A percentile compares a stretch with the other conserved stretches of the same genome.
Conservation (phyloP, 2,888 invertebrate species). For the Orchesellides sinensis region DNA sequence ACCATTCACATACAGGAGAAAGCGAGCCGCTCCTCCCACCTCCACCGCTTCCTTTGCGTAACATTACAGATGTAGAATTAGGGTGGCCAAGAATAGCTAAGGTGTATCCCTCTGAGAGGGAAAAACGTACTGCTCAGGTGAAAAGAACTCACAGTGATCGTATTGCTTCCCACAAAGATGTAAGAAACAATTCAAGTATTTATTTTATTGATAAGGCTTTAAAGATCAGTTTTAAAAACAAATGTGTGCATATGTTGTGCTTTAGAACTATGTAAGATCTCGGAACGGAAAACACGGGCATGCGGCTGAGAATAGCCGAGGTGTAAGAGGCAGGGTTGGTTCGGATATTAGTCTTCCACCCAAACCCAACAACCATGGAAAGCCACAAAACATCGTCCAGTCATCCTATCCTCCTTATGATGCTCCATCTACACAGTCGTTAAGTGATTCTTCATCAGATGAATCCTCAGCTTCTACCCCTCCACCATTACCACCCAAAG, state of each 20-base stretch:
- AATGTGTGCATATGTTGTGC: too few relatives aligned
- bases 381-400: conserved; percentile 45
- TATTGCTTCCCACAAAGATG: conserved; percentile 72
- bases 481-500: conserved; percentile 76
- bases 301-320: conserved; percentile 13
- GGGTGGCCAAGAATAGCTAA: conserved; percentile 74
- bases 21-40: conserved; percentile 73
- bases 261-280: conserved; percentile 48
- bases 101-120: conserved; percentile 73
- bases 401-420: conserved; percentile 62
- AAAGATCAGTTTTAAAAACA: too few relatives aligned
- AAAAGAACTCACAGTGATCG: conserved; percentile 74
- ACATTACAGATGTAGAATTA: conserved; percentile 66
- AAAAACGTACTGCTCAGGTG: conserved; percentile 71
- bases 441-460: conserved; percentile 88
- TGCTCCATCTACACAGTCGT: conserved; percentile 40
- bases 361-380: conserved; percentile 60
- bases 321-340: conserved; percentile 60
- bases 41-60: conserved; percentile 71
- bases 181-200: conserved; percentile 19
- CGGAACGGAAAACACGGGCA: conserved; percentile 46
- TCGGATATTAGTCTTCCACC: conserved; percentile 67
- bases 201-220: too few relatives aligned
- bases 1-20: conserved; percentile 64
- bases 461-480: conserved; percentile 81